phyloP scores from a whole-genome alignment of 2,113 vertebrate genomes.

The Pygoscelis adeliae region DNA sequence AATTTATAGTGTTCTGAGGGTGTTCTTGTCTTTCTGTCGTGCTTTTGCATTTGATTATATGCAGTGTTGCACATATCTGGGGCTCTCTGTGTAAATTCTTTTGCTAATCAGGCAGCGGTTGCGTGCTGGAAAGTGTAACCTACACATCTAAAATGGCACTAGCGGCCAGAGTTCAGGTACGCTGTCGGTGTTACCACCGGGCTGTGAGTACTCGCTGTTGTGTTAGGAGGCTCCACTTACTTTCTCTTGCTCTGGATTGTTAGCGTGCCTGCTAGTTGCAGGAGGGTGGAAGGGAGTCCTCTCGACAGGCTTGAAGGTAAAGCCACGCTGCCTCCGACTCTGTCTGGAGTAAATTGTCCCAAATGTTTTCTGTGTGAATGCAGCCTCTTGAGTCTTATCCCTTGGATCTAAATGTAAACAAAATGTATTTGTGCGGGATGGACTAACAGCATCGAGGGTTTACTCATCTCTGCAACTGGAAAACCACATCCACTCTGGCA shows the following conservation, averaged over 20 bases:
- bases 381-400: neutral
- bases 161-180: neutral
- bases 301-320: accelerated
- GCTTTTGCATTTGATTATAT: neutral
- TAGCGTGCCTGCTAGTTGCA: neutral
- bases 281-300: neutral
- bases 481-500: conserved; percentile 22
- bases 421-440: neutral
- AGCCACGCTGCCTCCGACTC: neutral
- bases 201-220: neutral
- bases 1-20: neutral
- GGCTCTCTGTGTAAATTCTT: accelerated
- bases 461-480: neutral
- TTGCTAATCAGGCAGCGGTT: neutral
- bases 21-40: neutral
- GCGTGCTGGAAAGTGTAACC: neutral
- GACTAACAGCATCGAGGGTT: neutral
- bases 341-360: neutral
- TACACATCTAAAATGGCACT: neutral
- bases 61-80: accelerated
- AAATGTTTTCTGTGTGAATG: neutral
- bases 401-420: neutral
- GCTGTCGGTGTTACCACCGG: accelerated
- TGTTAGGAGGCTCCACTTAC: accelerated
- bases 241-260: neutral